phyloP scores from a whole-genome alignment of 2,113 vertebrate genomes.

The Bambusicola thoracicus region DNA sequence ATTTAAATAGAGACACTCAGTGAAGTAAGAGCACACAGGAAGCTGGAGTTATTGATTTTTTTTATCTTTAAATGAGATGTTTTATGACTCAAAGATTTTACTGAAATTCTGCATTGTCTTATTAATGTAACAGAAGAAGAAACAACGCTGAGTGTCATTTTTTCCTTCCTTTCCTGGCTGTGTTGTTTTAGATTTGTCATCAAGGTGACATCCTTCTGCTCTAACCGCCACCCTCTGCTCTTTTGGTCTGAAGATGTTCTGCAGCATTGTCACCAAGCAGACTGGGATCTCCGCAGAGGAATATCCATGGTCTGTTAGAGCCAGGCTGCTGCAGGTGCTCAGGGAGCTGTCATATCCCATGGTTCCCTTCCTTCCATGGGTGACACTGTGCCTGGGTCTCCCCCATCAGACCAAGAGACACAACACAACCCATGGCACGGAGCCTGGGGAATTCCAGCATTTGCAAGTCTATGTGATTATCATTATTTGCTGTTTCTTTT shows the following conservation, averaged over 20 bases:
- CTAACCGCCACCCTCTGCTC: neutral
- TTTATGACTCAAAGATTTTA: constrained; percentile 35
- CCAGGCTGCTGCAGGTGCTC: neutral
- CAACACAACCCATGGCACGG: neutral
- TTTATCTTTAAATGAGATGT: constrained; percentile 22
- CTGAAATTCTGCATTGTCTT: neutral
- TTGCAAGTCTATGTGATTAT: neutral
- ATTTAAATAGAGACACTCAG: constrained; percentile 41
- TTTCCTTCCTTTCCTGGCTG: neutral
- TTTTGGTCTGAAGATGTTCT: neutral
- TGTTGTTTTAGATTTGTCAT: neutral
- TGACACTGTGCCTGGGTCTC: neutral
- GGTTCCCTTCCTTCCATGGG: neutral
- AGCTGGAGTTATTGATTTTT: neutral
- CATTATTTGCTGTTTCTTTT: neutral
- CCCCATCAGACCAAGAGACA: accelerated
- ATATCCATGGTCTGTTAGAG: neutral
- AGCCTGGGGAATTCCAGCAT: neutral
- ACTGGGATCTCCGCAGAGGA: neutral
- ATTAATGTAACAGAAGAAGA: neutral
- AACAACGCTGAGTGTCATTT: neutral
- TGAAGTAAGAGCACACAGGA: constrained; percentile 19
- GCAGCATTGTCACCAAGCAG: neutral
- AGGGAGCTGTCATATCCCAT: neutral
- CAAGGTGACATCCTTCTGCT: neutral